Conservation (phyloP, 2,113 vertebrate genomes). For the Procavia capensis region DNA sequence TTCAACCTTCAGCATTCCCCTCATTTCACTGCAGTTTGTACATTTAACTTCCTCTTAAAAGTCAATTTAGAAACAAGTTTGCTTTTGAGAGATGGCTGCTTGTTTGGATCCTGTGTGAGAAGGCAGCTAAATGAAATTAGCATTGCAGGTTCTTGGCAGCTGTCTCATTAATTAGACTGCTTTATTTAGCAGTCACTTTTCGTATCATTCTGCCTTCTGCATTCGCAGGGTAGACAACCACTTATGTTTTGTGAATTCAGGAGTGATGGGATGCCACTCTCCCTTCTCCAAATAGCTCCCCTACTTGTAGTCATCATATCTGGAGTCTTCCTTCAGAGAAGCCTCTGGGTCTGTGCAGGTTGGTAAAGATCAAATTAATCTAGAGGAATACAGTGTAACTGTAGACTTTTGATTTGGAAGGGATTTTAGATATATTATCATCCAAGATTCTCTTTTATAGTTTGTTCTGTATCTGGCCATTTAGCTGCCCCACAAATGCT, state of each 20-base stretch:
- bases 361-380: not conserved
- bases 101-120: slow-evolving; percentile 47
- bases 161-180: slow-evolving; percentile 71
- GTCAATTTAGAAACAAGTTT: slow-evolving; percentile 47
- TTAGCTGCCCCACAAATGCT: not conserved
- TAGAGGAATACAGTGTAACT: not conserved
- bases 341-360: not conserved
- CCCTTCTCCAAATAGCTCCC: not conserved
- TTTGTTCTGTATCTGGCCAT: not conserved
- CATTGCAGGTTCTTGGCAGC: slow-evolving; percentile 44
- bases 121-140: slow-evolving; percentile 59
- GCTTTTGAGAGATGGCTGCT: not conserved
- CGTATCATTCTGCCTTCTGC: not conserved
- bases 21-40: not conserved
- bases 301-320: not conserved
- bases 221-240: slow-evolving; percentile 32
- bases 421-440: not conserved
- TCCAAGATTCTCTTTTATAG: not conserved
- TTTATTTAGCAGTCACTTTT: slow-evolving; percentile 69
- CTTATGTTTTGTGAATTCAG: slow-evolving; percentile 31
- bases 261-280: not conserved
- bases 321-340: not conserved
- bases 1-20: not conserved
- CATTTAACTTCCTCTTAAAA: slow-evolving; percentile 30
- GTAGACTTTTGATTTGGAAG: not conserved